Percentiles rank a stretch among this genome's conserved stretches.
Conservation (phyloP, 2,113 vertebrate species). For the Eudyptes chrysolophus region DNA sequence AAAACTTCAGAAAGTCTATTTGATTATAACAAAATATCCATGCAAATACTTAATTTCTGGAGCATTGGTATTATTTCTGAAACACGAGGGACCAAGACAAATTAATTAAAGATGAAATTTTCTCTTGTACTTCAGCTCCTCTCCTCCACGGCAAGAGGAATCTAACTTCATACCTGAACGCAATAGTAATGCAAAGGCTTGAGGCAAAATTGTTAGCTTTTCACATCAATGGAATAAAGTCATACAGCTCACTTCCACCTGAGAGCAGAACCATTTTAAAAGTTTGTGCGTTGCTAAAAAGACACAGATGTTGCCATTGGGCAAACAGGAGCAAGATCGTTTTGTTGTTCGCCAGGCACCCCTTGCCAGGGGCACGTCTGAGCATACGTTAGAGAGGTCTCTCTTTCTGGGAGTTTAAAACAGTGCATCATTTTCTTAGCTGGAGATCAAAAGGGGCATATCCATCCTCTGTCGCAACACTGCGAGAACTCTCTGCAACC, state of each 20-base stretch:
- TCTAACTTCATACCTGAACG: not conserved
- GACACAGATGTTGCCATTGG: not conserved
- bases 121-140: not conserved
- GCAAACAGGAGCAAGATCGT: not conserved
- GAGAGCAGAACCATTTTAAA: not conserved
- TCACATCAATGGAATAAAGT: conserved; percentile 33
- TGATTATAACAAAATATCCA: not conserved
- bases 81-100: not conserved
- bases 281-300: not conserved
- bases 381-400: fast-evolving
- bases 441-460: not conserved
- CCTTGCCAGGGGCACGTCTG: not conserved
- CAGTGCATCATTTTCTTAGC: not conserved
- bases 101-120: not conserved
- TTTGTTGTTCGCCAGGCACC: not conserved
- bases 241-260: conserved; percentile 31
- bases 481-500: not conserved
- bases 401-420: not conserved
- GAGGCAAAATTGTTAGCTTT: conserved; percentile 3
- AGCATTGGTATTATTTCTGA: not conserved
- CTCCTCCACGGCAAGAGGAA: not conserved
- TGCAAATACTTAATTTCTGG: not conserved
- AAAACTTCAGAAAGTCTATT: not conserved
- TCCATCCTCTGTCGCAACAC: not conserved
- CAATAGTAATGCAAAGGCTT: not conserved